Conservation (phyloP, 2,888 invertebrate genomes). For the Plusia festucae region DNA sequence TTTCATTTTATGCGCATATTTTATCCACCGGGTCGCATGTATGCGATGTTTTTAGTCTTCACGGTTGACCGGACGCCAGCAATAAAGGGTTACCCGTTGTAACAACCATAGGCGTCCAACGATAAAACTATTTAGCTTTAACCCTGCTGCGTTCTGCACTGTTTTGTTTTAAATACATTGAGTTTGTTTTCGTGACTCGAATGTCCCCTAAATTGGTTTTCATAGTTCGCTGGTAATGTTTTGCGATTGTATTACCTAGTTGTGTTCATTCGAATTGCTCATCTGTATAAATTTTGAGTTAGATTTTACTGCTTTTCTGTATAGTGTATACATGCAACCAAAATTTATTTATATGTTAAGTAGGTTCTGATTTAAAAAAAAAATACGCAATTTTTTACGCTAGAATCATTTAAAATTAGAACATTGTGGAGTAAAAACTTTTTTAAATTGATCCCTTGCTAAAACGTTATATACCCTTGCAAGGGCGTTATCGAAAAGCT, state of each 20-base stretch:
- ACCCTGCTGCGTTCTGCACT: constrained; percentile 21
- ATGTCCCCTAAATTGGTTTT: constrained; percentile 25
- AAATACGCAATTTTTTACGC: too few relatives aligned
- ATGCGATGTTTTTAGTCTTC: constrained; percentile 22
- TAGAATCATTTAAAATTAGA: too few relatives aligned
- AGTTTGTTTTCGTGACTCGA: not conserved
- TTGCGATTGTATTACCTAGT: not conserved
- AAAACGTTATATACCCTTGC: too few relatives aligned
- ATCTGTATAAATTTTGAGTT: not conserved
- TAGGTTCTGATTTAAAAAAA: too few relatives aligned
- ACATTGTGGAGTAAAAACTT: too few relatives aligned
- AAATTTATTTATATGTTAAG: too few relatives aligned
- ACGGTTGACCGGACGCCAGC: constrained; percentile 34
- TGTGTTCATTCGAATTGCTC: not conserved
- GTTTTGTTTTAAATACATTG: constrained; percentile 13
- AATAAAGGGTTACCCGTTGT: constrained; percentile 38
- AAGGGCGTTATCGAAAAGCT: too few relatives aligned
- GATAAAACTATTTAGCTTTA: constrained; percentile 45
- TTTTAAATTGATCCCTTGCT: too few relatives aligned
- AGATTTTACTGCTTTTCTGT: not conserved
- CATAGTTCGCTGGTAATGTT: constrained; percentile 15
- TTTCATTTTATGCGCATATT: constrained; percentile 49
- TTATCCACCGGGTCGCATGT: constrained; percentile 25
- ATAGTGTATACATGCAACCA: too few relatives aligned
- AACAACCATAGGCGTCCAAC: constrained; percentile 22